Evolutionary conservation across 1,140 invertebrate genomes (phyloP).

Genomic region (Meteorus sp.): DNA sequence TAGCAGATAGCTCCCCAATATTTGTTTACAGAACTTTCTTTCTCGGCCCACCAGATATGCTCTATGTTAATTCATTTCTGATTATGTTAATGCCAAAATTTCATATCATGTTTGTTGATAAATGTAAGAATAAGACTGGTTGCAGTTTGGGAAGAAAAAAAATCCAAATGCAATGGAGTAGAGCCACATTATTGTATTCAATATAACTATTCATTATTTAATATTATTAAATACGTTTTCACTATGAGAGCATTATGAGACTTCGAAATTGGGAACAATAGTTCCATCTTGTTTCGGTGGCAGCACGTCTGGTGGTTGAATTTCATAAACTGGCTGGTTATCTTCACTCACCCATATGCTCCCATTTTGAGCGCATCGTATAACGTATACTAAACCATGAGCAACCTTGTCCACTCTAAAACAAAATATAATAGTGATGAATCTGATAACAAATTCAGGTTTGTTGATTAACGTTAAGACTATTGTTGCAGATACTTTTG

Average conservation of each 20-base stretch:
- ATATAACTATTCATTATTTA: background rate
- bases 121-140: no score
- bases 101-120: no score
- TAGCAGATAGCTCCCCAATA: no score
- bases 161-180: no score
- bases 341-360: slow-evolving; percentile 61
- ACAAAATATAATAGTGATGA: background rate
- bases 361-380: slow-evolving; percentile 57
- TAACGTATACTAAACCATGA: slow-evolving; percentile 56
- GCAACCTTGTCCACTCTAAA: slow-evolving; percentile 54
- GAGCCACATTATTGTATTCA: no score
- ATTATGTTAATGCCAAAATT: no score
- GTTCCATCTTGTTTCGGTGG: slow-evolving; percentile 33
- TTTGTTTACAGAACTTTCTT: no score
- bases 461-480: background rate
- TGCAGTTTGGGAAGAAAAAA: no score
- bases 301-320: slow-evolving; percentile 50
- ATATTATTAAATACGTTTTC: no score
- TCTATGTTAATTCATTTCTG: no score
- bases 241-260: no score
- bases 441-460: background rate
- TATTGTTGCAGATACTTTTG: slow-evolving; percentile 30
- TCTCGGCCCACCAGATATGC: no score
- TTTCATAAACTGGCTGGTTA: slow-evolving; percentile 58
- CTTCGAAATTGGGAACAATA: slow-evolving; percentile 6